Conservation (phyloP, 2,113 vertebrate species). For the Crotalus tigris region DNA sequence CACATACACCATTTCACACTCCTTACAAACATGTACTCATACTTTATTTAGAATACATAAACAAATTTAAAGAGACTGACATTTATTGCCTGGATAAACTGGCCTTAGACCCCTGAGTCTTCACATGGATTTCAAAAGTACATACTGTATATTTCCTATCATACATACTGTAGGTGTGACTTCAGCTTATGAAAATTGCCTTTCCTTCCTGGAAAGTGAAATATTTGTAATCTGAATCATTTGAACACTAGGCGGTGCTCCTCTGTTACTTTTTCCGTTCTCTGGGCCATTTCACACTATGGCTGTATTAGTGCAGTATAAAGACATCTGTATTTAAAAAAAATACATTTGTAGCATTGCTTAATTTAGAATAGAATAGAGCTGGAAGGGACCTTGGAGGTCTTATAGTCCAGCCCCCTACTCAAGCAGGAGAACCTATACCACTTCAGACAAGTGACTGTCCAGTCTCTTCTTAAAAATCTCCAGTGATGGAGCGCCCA, state of each 20-base stretch:
- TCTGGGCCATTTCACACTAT: background rate
- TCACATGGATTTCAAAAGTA: background rate
- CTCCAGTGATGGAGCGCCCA: too few relatives aligned
- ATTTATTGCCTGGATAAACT: background rate
- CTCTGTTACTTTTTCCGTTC: background rate
- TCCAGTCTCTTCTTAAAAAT: too few relatives aligned
- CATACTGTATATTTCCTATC: background rate
- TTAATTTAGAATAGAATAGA: too few relatives aligned
- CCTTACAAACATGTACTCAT: background rate
- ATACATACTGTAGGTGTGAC: background rate
- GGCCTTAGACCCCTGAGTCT: too few relatives aligned
- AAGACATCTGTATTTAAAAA: background rate
- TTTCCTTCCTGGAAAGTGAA: background rate
- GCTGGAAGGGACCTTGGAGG: too few relatives aligned
- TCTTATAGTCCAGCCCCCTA: too few relatives aligned
- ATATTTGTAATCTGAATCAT: background rate
- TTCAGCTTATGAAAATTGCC: background rate
- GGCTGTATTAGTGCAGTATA: background rate
- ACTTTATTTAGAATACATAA: background rate
- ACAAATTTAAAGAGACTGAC: background rate
- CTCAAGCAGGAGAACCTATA: too few relatives aligned
- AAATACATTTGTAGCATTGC: background rate
- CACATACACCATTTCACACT: too few relatives aligned
- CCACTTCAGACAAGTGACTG: too few relatives aligned
- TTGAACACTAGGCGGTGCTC: slow-evolving; percentile 44